Base-by-base conservation (phyloP, 1,140 invertebrate genomes). In the Platorchestia sp. region DNA sequence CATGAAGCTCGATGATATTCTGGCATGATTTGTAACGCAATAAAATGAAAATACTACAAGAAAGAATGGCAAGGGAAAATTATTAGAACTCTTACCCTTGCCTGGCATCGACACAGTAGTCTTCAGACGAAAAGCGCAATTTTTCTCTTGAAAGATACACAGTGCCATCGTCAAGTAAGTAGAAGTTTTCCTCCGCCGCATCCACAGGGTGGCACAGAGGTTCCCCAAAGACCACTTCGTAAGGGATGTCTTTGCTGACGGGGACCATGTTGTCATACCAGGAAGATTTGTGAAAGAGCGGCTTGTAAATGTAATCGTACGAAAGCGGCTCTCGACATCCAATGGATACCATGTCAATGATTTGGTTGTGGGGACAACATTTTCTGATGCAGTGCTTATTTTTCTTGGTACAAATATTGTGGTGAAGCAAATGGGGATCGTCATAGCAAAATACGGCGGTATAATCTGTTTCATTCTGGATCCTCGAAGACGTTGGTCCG, bases 351-450 rank as follows among this genome's bases (percentile, higher is more conserved):
- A 93, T 93, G 45, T 93, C 91, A 45, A 93, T 93, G 19, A 95
- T 89, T 45, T 95, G 86, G 45, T 95, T 43, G 27, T 45, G n/a
- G 42, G 75, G 95, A 40, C 95, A 95, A 86, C 95, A 95, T 45
- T 95, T 95, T 53, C 95, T 86, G 36, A 95, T 91, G 86, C 95
- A 95, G 45, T 43, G 47, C 44, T 59, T 47, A 45, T 89, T 95
- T 45, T 93, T 93, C 45, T 93, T 45, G 41, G 47, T 47, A n/a
- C 95, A 95, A 40, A 10, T 59, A 41, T 95, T 90, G 51, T 90
- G 59, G 51, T 95, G 95, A 19, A 45, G 45, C 27, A 89, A 1
- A 14, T 89, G 86, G 22, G 95, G 95, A 90, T 95, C 95, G 53
- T 89, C 86, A 45, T 95, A 95, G 51, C 95, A 95, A n/a, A 95